A percentile compares a stretch with the other conserved stretches of the same genome.
Conservation (phyloP, 2,113 vertebrate genomes). For the Mungos mungo region DNA sequence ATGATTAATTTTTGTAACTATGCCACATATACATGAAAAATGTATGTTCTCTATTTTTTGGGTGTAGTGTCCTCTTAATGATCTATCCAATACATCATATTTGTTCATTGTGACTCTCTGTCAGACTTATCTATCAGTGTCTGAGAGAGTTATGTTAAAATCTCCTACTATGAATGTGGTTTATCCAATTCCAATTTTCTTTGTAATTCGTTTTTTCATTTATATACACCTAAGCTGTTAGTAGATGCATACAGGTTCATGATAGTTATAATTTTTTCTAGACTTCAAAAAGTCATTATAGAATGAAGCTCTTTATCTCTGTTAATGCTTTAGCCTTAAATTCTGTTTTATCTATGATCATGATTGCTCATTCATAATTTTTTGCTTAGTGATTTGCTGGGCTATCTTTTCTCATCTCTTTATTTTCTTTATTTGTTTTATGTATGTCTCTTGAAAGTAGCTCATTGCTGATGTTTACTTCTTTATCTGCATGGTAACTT, state of each 20-base stretch:
- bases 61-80: not conserved
- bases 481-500: not conserved
- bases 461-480: not conserved
- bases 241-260: not conserved
- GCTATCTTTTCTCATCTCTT: not conserved
- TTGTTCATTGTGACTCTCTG: slow-evolving; percentile 34
- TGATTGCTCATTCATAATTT: not conserved
- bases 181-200: not conserved
- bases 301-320: not conserved
- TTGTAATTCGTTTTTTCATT: slow-evolving; percentile 3
- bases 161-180: not conserved
- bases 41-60: not conserved
- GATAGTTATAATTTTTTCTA: not conserved
- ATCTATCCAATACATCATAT: not conserved
- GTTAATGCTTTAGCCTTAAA: slow-evolving; percentile 1
- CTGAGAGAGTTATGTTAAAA: slow-evolving; percentile 20
- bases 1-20: not conserved
- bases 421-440: slow-evolving; percentile 26
- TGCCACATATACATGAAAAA: not conserved
- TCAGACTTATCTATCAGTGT: not conserved
- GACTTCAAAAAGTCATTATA: slow-evolving; percentile 1
- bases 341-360: slow-evolving; percentile 10
- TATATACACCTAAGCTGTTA: not conserved
- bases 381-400: not conserved
- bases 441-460: not conserved